Evolutionary conservation across 2,113 vertebrate genomes (phyloP).

Genomic region (Tachycineta bicolor): DNA sequence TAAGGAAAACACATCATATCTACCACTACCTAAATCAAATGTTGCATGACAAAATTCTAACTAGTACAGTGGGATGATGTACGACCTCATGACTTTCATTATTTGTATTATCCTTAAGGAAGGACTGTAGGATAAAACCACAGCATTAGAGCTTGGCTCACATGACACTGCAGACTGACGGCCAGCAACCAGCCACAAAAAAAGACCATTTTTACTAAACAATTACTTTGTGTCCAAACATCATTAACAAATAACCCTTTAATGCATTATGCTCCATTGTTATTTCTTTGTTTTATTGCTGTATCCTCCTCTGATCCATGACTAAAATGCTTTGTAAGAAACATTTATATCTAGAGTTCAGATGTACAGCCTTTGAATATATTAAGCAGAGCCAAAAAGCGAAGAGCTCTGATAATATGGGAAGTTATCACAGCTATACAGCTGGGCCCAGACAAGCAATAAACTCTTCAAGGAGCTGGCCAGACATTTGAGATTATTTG

Average conservation of each 20-base stretch:
- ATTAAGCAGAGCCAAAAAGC: neutral
- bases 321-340: neutral
- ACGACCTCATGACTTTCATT: neutral
- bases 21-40: neutral
- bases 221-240: neutral
- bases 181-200: neutral
- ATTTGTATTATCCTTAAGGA: neutral
- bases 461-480: neutral
- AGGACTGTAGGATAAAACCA: neutral
- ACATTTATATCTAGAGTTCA: neutral
- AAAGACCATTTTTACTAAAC: neutral
- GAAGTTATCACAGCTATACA: neutral
- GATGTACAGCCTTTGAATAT: neutral
- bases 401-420: neutral
- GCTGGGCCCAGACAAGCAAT: neutral
- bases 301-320: neutral
- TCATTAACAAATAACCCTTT: neutral
- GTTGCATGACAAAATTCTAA: neutral
- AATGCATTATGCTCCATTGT: neutral
- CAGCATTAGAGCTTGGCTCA: neutral
- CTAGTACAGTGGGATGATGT: neutral
- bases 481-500: neutral
- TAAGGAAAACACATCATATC: neutral
- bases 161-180: fast-evolving
- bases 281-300: neutral